Conservation (phyloP, 2,113 vertebrate species). For the Cervus canadensis region DNA sequence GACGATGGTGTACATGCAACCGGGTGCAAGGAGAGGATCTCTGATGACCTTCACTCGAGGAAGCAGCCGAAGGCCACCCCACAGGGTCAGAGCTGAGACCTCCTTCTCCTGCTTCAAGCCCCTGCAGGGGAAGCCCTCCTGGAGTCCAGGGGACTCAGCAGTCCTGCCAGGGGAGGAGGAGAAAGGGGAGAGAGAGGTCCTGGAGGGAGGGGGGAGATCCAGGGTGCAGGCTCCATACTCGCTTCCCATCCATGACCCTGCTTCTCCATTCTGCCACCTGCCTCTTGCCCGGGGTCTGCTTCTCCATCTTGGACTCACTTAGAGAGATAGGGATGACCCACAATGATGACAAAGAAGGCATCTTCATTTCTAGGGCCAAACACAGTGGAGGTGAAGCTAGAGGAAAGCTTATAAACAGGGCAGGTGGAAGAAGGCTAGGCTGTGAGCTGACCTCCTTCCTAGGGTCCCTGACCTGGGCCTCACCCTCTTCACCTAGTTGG, state of each 20-base stretch:
- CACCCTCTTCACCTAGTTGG: not conserved
- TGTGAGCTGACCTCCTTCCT: fast-evolving
- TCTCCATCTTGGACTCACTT: not conserved
- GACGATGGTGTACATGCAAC: not conserved
- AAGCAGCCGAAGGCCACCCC: fast-evolving
- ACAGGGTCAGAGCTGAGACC: fast-evolving
- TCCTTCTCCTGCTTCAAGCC: fast-evolving
- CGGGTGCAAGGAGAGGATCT: not conserved
- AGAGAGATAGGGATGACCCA: too few species aligned
- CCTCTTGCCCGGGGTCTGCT: too few species aligned
- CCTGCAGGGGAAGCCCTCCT: too few species aligned
- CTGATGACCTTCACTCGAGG: fast-evolving
- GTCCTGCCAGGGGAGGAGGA: not conserved
- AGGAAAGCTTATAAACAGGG: not conserved
- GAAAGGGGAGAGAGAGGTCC: not conserved
- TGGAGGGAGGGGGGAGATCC: too few species aligned
- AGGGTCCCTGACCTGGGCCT: fast-evolving
- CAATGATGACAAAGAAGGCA: not conserved
- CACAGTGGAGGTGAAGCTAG: not conserved
- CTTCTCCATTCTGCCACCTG: not conserved
- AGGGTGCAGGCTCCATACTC: not conserved
- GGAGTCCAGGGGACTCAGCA: fast-evolving
- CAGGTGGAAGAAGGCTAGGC: fast-evolving
- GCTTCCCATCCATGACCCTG: fast-evolving
- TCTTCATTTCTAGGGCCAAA: fast-evolving